Evolutionary conservation across 2,113 vertebrate genomes (phyloP), one percentile per base, ranked within the genome.

Genomic region (Syngnathus typhle): DNA sequence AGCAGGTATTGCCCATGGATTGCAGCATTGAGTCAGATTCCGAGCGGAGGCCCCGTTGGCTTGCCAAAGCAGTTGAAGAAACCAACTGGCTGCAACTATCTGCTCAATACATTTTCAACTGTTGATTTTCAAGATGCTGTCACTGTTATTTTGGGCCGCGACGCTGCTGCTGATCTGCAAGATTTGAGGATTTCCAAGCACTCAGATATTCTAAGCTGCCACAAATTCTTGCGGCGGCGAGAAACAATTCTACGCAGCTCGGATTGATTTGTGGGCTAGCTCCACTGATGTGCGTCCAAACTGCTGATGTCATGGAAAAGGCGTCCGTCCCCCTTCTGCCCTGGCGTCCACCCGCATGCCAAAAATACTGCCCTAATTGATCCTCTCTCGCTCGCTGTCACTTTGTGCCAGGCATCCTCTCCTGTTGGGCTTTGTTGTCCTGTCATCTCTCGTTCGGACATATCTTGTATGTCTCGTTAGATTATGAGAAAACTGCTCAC

Each of bases 291-390:
- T 77, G 67, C 64, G 72, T 82, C 82, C 85, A 87, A 82, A 83
- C 79, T 39, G 75, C 82, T 89, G 86, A 87, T 85, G 86, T 87
- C 79, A 88, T 83, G 77, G 78, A 87, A 86, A 82, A 82, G 80
- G 74, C 83, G 82, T 83, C 67, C 82, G 27, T 32, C 77, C 70
- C 39, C 9, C 12, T 65, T 63, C 77, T 76, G 72, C 73, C 76
- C 77, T n/a, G 64, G 61, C 76, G 71, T 76, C 79, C 73, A 68
- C 58, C 19, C 6, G 67, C 74, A 66, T 75, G 72, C 85, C 83
- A 86, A 77, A 85, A 83, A 87, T 86, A 88, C 82, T 77, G 80
- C 69, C 61, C 75, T 84, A 87, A 87, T 83, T 84, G 86, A 88
- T 87, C 76, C 78, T 73, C 74, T 58, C 76, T 79, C 69, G 58